phyloP scores from a whole-genome alignment of 2,113 vertebrate genomes.

The Syrrhaptes paradoxus region DNA sequence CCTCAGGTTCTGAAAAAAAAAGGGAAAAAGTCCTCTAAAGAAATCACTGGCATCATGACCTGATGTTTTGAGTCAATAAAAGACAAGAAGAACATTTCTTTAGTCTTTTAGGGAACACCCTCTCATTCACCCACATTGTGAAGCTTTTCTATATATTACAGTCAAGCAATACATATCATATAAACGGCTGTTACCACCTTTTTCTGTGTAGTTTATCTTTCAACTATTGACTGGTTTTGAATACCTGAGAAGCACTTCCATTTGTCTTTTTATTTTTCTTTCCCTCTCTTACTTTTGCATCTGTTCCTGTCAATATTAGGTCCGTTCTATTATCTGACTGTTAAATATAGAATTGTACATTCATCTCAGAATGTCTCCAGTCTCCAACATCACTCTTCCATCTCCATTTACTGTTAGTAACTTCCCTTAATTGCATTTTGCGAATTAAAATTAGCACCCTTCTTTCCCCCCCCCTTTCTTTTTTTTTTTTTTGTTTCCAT shows the following conservation, averaged over 20 bases:
- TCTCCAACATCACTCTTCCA: neutral
- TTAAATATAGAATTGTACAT: neutral
- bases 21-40: neutral
- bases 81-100: neutral
- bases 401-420: neutral
- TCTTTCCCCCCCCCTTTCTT: rapidly evolving
- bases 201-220: neutral
- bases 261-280: neutral
- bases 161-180: neutral
- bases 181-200: neutral
- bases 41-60: neutral
- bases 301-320: neutral
- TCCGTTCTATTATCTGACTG: neutral
- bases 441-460: neutral
- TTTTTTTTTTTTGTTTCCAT: neutral
- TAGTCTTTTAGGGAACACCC: neutral
- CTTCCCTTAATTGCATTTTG: neutral
- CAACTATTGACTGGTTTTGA: neutral
- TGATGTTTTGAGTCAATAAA: neutral
- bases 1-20: neutral
- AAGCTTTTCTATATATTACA: neutral
- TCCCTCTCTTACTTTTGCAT: neutral
- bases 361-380: neutral
- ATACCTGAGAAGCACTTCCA: neutral
- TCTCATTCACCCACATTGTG: neutral